Evolutionary conservation across 2,888 invertebrate genomes (phyloP).

Genomic region (Drosophila niveifrons): DNA sequence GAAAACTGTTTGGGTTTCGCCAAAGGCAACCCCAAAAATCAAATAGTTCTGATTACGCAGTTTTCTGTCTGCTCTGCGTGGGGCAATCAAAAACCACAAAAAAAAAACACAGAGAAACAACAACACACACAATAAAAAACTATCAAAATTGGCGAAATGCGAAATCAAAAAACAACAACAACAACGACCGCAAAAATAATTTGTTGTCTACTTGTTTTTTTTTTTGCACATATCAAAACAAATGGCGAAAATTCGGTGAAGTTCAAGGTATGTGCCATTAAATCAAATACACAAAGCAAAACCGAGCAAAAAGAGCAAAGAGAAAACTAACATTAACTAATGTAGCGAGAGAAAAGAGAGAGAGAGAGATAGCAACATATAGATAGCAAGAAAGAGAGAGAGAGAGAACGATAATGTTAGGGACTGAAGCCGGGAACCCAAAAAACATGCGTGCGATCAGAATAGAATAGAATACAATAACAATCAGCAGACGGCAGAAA

Average conservation of each 20-base stretch:
- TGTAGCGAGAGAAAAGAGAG: background rate
- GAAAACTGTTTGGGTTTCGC: constrained; percentile 10
- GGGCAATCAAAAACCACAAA: constrained; percentile 48
- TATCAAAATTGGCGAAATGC: constrained; percentile 65
- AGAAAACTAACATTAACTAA: constrained; percentile 51
- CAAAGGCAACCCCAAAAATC: constrained; percentile 50
- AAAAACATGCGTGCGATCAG: constrained; percentile 46
- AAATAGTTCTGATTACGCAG: constrained; percentile 62
- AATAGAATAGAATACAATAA: constrained; percentile 17
- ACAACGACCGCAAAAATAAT: constrained; percentile 2
- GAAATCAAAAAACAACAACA: constrained; percentile 60
- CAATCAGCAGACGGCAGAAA: constrained; percentile 23
- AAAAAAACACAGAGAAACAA: constrained; percentile 31
- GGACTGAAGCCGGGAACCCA: constrained; percentile 12
- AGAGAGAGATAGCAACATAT: background rate
- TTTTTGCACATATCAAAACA: constrained; percentile 76
- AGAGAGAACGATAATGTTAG: background rate
- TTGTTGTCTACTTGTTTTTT: constrained; percentile 17
- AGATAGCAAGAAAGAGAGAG: background rate
- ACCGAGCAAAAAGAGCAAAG: constrained; percentile 17
- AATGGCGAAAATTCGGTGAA: constrained; percentile 83
- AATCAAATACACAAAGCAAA: constrained; percentile 49
- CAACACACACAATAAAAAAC: constrained; percentile 40
- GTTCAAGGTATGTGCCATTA: constrained; percentile 82
- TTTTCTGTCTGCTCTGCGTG: constrained; percentile 15